These are phyloP conservation scores for Carcinoscorpius rotundicauda DNA, from an alignment of 1,140 invertebrate genomes.

Conservation along the genomic window DNA sequence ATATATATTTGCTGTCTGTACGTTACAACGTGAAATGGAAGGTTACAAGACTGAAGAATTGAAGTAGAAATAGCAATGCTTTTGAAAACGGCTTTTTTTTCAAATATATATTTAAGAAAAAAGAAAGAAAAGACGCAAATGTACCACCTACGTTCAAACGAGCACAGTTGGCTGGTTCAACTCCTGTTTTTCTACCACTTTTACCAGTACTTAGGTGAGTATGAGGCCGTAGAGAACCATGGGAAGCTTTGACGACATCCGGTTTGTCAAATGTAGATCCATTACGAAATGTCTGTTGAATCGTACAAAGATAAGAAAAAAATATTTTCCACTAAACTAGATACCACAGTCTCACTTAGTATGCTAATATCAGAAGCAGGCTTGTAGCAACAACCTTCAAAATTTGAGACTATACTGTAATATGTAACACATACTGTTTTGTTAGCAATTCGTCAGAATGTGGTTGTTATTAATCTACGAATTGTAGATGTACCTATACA, in stretches of 20 bases:
- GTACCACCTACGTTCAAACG: not conserved
- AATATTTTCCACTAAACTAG: too few species aligned
- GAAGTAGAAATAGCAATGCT: conserved; percentile 48
- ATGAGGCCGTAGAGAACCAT: conserved; percentile 47
- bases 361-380: not conserved
- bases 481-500: too few species aligned
- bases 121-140: not conserved
- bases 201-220: conserved; percentile 40
- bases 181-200: conserved; percentile 15
- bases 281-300: not conserved
- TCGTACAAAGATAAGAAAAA: too few species aligned
- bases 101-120: not conserved
- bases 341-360: not conserved
- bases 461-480: too few species aligned
- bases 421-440: too few species aligned
- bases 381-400: not conserved
- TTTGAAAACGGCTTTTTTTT: conserved; percentile 23
- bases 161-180: conserved; percentile 18
- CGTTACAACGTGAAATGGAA: conserved; percentile 56
- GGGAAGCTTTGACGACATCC: conserved; percentile 60
- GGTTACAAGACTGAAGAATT: conserved; percentile 46
- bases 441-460: too few species aligned
- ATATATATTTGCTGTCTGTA: too few species aligned
- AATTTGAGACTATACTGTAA: not conserved
- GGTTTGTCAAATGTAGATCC: conserved; percentile 47